Percentiles rank a stretch among this genome's conserved stretches.
Conservation (phyloP, 2,797 vertebrate species). For the Xenentodon cancila region DNA sequence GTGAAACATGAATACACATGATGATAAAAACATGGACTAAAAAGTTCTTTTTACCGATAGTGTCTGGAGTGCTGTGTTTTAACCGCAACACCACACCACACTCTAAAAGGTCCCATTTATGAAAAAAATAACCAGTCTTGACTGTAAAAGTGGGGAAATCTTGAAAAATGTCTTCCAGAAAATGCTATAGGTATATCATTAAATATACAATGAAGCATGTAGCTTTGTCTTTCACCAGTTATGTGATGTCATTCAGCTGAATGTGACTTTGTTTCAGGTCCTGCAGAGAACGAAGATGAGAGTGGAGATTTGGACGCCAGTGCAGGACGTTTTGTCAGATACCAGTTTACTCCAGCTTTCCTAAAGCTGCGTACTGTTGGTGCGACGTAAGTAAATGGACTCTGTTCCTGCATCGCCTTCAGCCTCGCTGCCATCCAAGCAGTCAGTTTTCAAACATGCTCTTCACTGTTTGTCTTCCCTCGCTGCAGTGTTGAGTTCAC, state of each 20-base stretch:
- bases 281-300: slow-evolving; percentile 85
- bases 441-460: neutral
- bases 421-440: neutral
- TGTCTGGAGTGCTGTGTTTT: too few relatives aligned
- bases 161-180: too few relatives aligned
- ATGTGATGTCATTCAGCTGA: neutral
- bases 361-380: slow-evolving; percentile 94
- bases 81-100: too few relatives aligned
- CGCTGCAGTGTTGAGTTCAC: slow-evolving; percentile 94
- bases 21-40: neutral
- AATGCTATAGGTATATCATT: too few relatives aligned
- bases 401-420: neutral
- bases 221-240: neutral
- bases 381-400: slow-evolving; percentile 87
- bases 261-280: slow-evolving; percentile 74
- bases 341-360: slow-evolving; percentile 98
- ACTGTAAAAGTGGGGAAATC: too few relatives aligned
- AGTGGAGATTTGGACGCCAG: slow-evolving; percentile 86
- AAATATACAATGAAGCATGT: too few relatives aligned
- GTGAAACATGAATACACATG: too few relatives aligned
- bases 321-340: slow-evolving; percentile 95
- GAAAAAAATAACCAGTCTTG: too few relatives aligned
- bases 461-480: slow-evolving; percentile 21
- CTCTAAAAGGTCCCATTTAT: too few relatives aligned
- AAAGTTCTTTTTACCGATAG: too few relatives aligned